Conservation (phyloP, 2,113 vertebrate genomes). For the Madoqua kirkii region DNA sequence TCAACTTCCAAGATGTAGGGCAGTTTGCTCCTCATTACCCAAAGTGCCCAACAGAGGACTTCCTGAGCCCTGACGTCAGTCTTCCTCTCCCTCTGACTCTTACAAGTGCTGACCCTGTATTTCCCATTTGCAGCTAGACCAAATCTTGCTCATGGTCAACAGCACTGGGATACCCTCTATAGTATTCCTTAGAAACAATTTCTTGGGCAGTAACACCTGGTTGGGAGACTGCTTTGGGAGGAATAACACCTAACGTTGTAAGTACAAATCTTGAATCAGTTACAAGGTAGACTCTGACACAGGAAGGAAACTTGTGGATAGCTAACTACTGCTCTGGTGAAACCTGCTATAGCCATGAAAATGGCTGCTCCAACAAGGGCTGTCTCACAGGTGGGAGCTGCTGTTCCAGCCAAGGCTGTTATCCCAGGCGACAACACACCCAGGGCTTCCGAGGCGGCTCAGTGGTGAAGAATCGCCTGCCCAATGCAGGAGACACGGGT, state of each 20-base stretch:
- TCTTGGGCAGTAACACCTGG: not conserved
- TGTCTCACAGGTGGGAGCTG: not conserved
- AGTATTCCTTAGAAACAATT: not conserved
- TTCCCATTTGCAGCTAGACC: not conserved
- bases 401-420: not conserved
- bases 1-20: not conserved
- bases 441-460: not conserved
- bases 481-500: not conserved
- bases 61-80: not conserved
- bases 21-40: not conserved
- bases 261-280: not conserved
- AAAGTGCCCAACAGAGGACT: not conserved
- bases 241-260: not conserved
- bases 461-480: not conserved
- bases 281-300: not conserved
- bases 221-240: not conserved
- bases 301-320: not conserved
- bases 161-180: not conserved
- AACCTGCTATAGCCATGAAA: not conserved
- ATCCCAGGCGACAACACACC: not conserved
- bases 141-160: not conserved
- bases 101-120: not conserved
- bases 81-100: not conserved
- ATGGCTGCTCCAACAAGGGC: not conserved
- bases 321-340: not conserved